Conservation (phyloP, 1,140 invertebrate genomes). For the Zaprionus inermis region DNA sequence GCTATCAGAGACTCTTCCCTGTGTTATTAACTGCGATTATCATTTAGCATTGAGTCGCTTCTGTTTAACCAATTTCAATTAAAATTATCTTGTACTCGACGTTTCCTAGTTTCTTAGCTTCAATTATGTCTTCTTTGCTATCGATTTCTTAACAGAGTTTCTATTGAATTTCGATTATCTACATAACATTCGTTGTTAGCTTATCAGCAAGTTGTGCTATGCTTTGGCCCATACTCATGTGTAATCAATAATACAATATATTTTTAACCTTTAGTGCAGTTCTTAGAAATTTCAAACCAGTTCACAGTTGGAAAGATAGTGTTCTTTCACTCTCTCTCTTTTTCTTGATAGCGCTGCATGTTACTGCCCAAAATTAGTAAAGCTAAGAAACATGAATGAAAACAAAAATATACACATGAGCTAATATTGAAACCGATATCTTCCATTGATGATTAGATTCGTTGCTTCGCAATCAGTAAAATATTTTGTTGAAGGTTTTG, state of each 20-base stretch:
- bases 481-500: too few species aligned
- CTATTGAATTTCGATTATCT: neutral
- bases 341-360: too few species aligned
- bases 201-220: neutral
- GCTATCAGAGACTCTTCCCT: neutral
- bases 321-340: too few species aligned
- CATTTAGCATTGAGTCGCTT: neutral
- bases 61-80: constrained; percentile 1
- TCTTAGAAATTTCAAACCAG: too few species aligned
- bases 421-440: neutral
- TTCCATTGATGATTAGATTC: too few species aligned
- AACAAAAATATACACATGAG: neutral
- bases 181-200: neutral
- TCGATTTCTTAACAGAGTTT: neutral
- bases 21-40: neutral
- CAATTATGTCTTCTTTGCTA: neutral
- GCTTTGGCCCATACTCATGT: too few species aligned
- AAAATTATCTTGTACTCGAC: neutral
- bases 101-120: neutral
- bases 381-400: too few species aligned
- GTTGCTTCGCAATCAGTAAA: too few species aligned
- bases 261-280: too few species aligned
- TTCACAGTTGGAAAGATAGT: too few species aligned
- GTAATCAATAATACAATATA: too few species aligned
- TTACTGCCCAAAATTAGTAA: too few species aligned